phyloP scores from a whole-genome alignment of 1,140 invertebrate genomes.

The Diorhabda sublineata region DNA sequence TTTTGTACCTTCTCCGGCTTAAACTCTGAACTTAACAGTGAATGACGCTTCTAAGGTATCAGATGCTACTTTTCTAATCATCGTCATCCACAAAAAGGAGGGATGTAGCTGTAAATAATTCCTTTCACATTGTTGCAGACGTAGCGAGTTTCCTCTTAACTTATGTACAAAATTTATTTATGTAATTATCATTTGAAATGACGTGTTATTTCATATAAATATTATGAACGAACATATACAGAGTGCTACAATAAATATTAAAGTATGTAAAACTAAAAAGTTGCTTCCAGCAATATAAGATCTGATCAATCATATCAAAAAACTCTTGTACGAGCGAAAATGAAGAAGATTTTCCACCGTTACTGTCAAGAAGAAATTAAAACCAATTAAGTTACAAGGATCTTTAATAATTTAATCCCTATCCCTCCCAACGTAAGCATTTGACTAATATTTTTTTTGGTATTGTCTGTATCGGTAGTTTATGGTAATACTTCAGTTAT shows the following conservation, averaged over 20 bases:
- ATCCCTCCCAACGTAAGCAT: not conserved
- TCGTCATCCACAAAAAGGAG: not conserved
- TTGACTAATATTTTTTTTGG: not conserved
- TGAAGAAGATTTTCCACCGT: not conserved
- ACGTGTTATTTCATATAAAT: no score
- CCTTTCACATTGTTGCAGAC: no score
- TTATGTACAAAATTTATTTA: no score
- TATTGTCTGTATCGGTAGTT: no score
- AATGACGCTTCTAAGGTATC: not conserved
- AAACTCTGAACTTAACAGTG: not conserved
- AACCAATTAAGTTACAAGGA: not conserved
- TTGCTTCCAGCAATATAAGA: not conserved
- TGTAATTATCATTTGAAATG: no score
- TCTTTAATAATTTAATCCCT: not conserved
- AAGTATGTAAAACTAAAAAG: not conserved
- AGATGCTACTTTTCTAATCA: not conserved
- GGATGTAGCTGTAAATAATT: no score
- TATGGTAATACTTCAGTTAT: no score
- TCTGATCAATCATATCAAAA: not conserved
- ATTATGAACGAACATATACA: no score
- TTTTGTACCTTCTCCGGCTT: not conserved
- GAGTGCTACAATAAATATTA: no score
- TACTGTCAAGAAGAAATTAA: not conserved
- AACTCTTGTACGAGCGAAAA: not conserved
- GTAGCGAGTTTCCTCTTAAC: no score